These are phyloP conservation scores for Drosophila nigrodunni DNA, from an alignment of 1,140 invertebrate species.

Conservation along the genomic window DNA sequence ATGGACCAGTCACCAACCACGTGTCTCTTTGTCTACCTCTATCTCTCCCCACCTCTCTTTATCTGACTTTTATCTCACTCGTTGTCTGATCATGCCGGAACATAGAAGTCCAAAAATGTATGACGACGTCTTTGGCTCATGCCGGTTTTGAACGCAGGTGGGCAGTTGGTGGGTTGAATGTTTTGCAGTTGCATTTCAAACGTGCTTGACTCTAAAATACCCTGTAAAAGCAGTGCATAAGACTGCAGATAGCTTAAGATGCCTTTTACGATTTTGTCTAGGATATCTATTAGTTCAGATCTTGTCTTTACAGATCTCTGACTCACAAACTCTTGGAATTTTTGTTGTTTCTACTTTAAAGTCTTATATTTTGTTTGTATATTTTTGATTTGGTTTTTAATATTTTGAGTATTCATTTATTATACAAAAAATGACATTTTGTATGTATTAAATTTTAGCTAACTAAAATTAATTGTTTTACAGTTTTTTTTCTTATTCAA, in stretches of 20 bases:
- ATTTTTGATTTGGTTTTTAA: too few species aligned
- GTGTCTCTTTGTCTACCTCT: conserved; percentile 38
- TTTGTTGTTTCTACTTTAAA: not conserved
- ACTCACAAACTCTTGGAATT: conserved; percentile 6
- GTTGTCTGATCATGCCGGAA: conserved; percentile 62
- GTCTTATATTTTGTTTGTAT: too few species aligned
- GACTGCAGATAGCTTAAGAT: not conserved
- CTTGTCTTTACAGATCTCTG: not conserved
- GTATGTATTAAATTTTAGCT: too few species aligned
- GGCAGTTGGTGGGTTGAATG: conserved; percentile 57
- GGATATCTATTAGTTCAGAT: not conserved
- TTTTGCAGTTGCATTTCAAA: not conserved
- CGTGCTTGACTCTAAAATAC: not conserved
- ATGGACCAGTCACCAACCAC: conserved; percentile 57
- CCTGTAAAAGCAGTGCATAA: not conserved
- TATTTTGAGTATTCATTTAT: too few species aligned
- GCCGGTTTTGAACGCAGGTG: conserved; percentile 73
- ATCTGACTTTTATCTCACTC: conserved; percentile 20
- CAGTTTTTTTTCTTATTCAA: too few species aligned
- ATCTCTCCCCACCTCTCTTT: conserved; percentile 7
- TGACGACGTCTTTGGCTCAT: conserved; percentile 67
- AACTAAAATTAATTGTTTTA: too few species aligned
- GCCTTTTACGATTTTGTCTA: not conserved
- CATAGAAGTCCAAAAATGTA: conserved; percentile 75
- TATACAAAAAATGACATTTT: too few species aligned